These are phyloP conservation scores for Mixornis gularis DNA, from an alignment of 2,113 vertebrate species.

Conservation along the genomic window DNA sequence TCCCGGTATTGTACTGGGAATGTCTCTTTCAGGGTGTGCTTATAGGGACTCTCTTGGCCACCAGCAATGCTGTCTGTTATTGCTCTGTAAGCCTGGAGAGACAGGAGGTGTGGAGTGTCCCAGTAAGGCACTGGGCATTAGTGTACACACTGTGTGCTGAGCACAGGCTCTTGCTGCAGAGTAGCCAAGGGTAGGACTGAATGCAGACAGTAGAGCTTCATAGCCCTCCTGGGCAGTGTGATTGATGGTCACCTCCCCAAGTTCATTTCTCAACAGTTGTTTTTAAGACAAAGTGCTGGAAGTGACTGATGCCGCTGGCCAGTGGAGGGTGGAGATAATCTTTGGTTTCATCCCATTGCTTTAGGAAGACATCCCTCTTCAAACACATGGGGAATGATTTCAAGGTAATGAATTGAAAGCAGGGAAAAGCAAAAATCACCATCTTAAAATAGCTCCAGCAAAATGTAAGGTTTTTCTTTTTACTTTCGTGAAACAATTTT, in stretches of 20 bases:
- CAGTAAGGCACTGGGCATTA: background rate
- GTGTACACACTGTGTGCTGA: background rate
- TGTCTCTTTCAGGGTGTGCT: background rate
- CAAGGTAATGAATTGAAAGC: background rate
- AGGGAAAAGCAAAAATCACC: background rate
- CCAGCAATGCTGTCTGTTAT: rapidly evolving
- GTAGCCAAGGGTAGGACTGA: background rate
- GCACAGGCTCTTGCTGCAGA: background rate
- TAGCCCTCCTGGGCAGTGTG: background rate
- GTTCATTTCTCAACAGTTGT: background rate
- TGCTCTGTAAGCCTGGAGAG: background rate
- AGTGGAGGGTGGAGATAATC: background rate
- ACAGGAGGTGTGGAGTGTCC: background rate
- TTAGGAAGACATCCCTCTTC: background rate
- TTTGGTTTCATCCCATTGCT: background rate
- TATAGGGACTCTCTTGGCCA: too few species aligned
- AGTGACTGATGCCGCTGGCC: background rate
- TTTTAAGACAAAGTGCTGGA: background rate
- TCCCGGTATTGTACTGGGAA: background rate
- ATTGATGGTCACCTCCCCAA: background rate
- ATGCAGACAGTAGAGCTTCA: background rate
- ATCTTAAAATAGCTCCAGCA: background rate
- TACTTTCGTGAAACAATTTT: background rate
- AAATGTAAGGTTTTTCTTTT: background rate
- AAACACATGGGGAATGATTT: background rate